phyloP scores from a whole-genome alignment of 2,113 vertebrate species.

The Halichoeres trimaculatus region DNA sequence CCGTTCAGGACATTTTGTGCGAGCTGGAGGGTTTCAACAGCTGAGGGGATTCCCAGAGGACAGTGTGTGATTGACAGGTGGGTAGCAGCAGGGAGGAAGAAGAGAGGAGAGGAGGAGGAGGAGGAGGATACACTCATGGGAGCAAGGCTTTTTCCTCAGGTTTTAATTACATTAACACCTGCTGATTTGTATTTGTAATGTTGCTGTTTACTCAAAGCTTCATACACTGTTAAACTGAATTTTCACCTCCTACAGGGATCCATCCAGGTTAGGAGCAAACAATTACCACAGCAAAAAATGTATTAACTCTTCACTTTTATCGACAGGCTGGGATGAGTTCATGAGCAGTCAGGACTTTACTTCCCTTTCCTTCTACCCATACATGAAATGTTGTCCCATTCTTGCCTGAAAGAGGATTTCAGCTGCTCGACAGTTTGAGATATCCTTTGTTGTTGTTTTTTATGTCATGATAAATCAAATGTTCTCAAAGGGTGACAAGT shows the following conservation, averaged over 20 bases:
- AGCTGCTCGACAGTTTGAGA: no score
- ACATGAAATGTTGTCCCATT: no score
- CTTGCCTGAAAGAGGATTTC: no score
- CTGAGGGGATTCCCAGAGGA: slow-evolving; percentile 54
- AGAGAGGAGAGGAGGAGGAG: background rate
- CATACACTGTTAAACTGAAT: background rate
- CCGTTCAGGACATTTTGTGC: slow-evolving; percentile 32
- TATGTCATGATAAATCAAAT: no score
- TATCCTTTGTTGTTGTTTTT: no score
- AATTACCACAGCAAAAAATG: background rate
- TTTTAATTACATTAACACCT: slow-evolving; percentile 59
- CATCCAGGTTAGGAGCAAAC: background rate
- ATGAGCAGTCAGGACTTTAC: no score
- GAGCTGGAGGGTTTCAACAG: slow-evolving; percentile 41
- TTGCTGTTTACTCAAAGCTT: slow-evolving; percentile 3
- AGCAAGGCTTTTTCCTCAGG: slow-evolving; percentile 13
- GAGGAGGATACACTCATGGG: slow-evolving; percentile 1
- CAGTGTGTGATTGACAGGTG: slow-evolving; percentile 58
- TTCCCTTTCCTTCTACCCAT: no score
- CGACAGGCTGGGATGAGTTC: background rate
- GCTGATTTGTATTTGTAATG: slow-evolving; percentile 7
- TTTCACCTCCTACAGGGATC: background rate
- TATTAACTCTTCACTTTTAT: background rate
- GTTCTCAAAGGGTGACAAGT: no score
- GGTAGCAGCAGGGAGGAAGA: slow-evolving; percentile 20